These are phyloP conservation scores for Dysmachus trigonus DNA, from an alignment of 2,888 invertebrate species.

Conservation along the genomic window DNA sequence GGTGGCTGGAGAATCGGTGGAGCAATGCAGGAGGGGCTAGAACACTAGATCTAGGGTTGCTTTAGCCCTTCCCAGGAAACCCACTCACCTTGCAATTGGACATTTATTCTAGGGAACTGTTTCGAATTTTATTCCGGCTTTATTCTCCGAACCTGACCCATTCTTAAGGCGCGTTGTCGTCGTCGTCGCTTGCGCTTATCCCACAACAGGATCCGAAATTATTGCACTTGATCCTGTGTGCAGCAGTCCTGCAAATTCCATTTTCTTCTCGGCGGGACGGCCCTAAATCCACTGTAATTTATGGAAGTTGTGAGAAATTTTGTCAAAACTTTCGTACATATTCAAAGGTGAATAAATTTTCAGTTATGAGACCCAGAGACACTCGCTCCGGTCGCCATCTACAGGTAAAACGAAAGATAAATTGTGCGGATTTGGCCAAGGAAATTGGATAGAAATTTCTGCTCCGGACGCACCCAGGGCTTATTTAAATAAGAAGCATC, in stretches of 20 bases:
- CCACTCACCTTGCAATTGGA: neutral
- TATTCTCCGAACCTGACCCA: neutral
- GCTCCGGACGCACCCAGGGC: neutral
- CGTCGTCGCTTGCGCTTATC: neutral
- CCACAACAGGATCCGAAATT: neutral
- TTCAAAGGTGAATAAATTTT: conserved; percentile 4
- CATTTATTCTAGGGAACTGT: neutral
- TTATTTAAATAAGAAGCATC: neutral
- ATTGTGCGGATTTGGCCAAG: conserved; percentile 7
- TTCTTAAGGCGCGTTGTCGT: neutral
- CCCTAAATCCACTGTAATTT: neutral
- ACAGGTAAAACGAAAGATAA: conserved; percentile 10
- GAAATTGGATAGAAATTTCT: conserved; percentile 11
- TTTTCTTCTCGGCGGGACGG: neutral
- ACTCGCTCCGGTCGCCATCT: neutral
- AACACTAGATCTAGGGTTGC: neutral
- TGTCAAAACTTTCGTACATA: conserved; percentile 26
- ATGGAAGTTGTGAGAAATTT: conserved; percentile 1
- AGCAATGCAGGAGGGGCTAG: neutral
- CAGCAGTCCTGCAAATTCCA: neutral
- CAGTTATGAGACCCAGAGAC: neutral
- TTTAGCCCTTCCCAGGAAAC: neutral
- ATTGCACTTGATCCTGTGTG: neutral
- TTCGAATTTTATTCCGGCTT: neutral
- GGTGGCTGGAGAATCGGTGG: neutral